A percentile compares a stretch with the other conserved stretches of the same genome.
These are phyloP conservation scores for Holcopasites calliopsidis DNA, from an alignment of 1,140 invertebrate genomes.

Conservation along the genomic window DNA sequence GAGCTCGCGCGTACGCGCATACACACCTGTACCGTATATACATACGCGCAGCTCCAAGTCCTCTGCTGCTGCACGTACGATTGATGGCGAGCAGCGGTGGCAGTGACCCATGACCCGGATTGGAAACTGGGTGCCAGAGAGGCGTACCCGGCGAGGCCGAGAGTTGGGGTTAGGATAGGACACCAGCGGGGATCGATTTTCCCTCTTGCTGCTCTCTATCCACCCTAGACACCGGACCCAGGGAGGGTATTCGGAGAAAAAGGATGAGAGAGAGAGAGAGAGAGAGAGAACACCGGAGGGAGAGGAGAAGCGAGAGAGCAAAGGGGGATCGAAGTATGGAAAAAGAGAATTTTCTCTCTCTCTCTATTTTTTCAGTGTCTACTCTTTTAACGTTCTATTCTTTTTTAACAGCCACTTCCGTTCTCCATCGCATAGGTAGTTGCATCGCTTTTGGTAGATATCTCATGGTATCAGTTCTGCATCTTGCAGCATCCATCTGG, in stretches of 20 bases:
- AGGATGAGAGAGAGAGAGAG: conserved; percentile 8
- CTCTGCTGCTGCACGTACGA: conserved; percentile 66
- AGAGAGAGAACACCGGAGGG: background rate
- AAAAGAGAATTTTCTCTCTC: conserved; percentile 16
- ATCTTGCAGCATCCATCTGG: conserved; percentile 7
- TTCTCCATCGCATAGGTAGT: conserved; percentile 22
- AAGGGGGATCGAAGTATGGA: background rate
- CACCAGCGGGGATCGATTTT: conserved; percentile 70
- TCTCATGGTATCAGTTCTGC: background rate
- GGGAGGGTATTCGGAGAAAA: conserved; percentile 34
- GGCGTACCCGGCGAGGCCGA: conserved; percentile 61
- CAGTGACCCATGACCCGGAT: conserved; percentile 79
- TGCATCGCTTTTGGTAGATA: conserved; percentile 9
- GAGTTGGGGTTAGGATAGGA: conserved; percentile 72
- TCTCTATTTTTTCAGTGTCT: conserved; percentile 43
- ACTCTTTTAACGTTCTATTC: conserved; percentile 61
- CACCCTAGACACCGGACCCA: conserved; percentile 37
- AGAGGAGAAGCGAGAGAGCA: conserved; percentile 15
- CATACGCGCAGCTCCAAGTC: conserved; percentile 25
- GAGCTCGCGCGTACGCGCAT: background rate
- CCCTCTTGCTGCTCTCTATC: conserved; percentile 62
- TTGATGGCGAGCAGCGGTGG: conserved; percentile 72
- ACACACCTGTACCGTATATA: conserved; percentile 14
- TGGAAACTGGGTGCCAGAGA: conserved; percentile 69
- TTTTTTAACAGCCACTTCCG: conserved; percentile 39